Conservation (phyloP, 2,113 vertebrate genomes). For the Platysternon megacephalum region DNA sequence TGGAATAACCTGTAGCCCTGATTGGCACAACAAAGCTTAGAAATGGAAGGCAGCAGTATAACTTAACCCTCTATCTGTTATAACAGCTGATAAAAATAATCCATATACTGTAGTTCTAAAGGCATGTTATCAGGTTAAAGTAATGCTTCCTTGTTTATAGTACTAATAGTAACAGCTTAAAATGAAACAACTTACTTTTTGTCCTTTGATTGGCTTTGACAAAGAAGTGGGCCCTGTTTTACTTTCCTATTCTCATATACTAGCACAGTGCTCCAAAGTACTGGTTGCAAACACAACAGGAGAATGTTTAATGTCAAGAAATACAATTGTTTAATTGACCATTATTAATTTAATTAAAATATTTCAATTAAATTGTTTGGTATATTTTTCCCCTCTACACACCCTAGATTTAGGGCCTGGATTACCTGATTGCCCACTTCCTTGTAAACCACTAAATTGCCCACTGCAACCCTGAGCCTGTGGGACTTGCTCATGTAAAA, state of each 20-base stretch:
- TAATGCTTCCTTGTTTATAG: neutral
- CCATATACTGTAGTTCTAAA: too few species aligned
- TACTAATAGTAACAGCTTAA: neutral
- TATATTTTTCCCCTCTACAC: neutral
- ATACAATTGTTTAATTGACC: neutral
- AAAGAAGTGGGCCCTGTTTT: neutral
- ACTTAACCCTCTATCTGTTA: neutral
- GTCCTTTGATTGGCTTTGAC: neutral
- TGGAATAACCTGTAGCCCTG: neutral
- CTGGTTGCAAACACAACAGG: neutral
- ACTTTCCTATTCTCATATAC: neutral
- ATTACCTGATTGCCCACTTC: neutral
- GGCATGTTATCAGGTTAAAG: rapidly evolving
- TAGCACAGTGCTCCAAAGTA: neutral
- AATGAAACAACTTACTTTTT: neutral
- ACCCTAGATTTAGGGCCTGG: neutral
- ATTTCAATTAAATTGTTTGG: neutral
- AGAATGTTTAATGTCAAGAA: neutral
- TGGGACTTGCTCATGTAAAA: neutral
- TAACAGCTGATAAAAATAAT: neutral
- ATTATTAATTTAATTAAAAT: neutral
- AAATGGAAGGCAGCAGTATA: neutral
- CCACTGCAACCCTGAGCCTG: neutral
- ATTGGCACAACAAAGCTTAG: neutral
- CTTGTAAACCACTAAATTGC: neutral